These are phyloP conservation scores for Chloroceryle inda DNA, from an alignment of 2,797 vertebrate species.

Conservation along the genomic window DNA sequence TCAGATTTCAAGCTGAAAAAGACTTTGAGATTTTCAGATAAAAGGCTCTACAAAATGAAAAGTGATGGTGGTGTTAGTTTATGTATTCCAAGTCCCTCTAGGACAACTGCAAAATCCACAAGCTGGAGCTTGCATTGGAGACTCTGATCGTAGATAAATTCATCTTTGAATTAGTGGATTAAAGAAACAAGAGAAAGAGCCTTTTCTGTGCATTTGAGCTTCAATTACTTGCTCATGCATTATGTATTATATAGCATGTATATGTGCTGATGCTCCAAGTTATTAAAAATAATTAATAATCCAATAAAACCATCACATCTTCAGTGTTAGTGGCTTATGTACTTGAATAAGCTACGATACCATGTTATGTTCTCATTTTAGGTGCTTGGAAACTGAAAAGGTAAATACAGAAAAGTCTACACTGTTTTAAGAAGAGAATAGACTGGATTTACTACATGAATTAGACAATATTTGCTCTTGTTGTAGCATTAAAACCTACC, in stretches of 20 bases:
- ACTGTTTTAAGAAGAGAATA: background rate
- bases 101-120: background rate
- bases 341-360: background rate
- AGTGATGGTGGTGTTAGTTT: slow-evolving; percentile 13
- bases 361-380: background rate
- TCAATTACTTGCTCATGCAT: background rate
- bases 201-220: background rate
- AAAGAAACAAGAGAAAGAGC: background rate
- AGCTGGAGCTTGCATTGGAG: background rate
- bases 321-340: background rate
- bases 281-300: background rate
- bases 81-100: background rate
- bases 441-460: background rate
- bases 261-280: background rate
- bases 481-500: background rate
- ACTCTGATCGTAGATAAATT: background rate
- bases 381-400: background rate
- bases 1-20: background rate
- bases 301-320: background rate
- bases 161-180: background rate
- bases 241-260: background rate
- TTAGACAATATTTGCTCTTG: background rate
- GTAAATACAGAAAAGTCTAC: background rate
- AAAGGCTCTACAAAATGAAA: slow-evolving; percentile 24
- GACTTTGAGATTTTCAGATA: slow-evolving; percentile 6